A percentile compares a stretch with the other conserved stretches of the same genome.
phyloP scores from a whole-genome alignment of 2,113 vertebrate species.

The Cyprinus carpio region DNA sequence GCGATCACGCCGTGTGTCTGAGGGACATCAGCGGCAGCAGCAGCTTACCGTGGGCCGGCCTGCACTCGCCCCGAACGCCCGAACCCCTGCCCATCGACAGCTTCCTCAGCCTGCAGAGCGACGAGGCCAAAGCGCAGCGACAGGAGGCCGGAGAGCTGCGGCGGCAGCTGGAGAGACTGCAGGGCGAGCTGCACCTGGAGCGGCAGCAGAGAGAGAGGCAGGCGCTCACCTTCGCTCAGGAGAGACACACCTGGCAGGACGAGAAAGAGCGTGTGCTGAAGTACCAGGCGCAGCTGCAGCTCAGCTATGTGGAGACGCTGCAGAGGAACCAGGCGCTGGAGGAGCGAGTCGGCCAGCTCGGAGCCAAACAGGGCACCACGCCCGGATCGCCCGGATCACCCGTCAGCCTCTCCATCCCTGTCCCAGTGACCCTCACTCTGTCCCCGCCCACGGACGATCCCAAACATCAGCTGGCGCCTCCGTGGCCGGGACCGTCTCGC shows the following conservation, averaged over 20 bases:
- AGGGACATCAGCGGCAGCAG: conserved; percentile 50
- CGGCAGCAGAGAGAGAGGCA: conserved; percentile 90
- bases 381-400: conserved; percentile 50
- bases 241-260: conserved; percentile 93
- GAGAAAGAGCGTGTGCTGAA: conserved; percentile 94
- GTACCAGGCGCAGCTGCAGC: conserved; percentile 87
- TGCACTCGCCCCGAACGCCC: conserved; percentile 69
- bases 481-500: conserved; percentile 82
- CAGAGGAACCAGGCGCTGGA: conserved; percentile 96
- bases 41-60: conserved; percentile 67
- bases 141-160: conserved; percentile 86
- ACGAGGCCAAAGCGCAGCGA: conserved; percentile 94
- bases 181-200: conserved; percentile 86
- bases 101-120: conserved; percentile 81
- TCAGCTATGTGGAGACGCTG: conserved; percentile 77
- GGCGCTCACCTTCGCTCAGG: conserved; percentile 90
- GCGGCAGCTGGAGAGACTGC: conserved; percentile 88
- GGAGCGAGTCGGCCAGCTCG: conserved; percentile 84
- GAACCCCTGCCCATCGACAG: conserved; percentile 64
- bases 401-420: not conserved
- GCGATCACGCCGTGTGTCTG: conserved; percentile 67
- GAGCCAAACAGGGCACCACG: conserved; percentile 72
- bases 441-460: conserved; percentile 83
- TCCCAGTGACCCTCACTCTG: conserved; percentile 62
- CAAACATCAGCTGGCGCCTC: conserved; percentile 88